These are phyloP conservation scores for Platyrinchus mystaceus DNA, from an alignment of 2,797 vertebrate genomes.

Conservation along the genomic window DNA sequence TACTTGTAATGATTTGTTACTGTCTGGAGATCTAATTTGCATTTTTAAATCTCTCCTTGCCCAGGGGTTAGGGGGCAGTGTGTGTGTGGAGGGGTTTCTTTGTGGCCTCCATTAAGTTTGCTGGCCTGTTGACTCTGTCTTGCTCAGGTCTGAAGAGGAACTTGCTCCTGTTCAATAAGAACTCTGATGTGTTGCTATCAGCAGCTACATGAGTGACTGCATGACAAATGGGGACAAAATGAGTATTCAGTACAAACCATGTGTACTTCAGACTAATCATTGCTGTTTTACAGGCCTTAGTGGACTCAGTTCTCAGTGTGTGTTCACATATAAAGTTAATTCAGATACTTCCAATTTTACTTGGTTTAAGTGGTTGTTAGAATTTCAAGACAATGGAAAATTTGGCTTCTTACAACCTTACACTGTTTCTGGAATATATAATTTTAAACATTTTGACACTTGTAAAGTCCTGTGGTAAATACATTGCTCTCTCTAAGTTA, in stretches of 20 bases:
- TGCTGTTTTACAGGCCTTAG: not conserved
- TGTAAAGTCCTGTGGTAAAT: not conserved
- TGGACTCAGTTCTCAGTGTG: not conserved
- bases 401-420: not conserved
- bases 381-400: not conserved
- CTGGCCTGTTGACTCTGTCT: not conserved
- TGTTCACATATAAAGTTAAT: not conserved
- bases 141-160: not conserved
- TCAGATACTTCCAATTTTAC: not conserved
- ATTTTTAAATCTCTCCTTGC: slow-evolving; percentile 19
- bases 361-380: not conserved
- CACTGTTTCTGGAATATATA: not conserved
- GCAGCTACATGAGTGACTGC: not conserved
- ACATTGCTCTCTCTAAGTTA: not conserved
- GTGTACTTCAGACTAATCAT: not conserved
- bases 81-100: not conserved
- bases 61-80: not conserved
- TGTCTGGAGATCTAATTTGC: slow-evolving; percentile 4
- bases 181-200: not conserved
- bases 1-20: slow-evolving; percentile 29
- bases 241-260: not conserved
- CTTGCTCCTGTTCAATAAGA: not conserved
- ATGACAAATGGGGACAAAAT: not conserved
- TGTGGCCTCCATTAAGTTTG: not conserved
- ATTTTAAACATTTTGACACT: not conserved